These are phyloP conservation scores for Limnephilus lunatus DNA, from an alignment of 2,888 invertebrate genomes.

Conservation along the genomic window DNA sequence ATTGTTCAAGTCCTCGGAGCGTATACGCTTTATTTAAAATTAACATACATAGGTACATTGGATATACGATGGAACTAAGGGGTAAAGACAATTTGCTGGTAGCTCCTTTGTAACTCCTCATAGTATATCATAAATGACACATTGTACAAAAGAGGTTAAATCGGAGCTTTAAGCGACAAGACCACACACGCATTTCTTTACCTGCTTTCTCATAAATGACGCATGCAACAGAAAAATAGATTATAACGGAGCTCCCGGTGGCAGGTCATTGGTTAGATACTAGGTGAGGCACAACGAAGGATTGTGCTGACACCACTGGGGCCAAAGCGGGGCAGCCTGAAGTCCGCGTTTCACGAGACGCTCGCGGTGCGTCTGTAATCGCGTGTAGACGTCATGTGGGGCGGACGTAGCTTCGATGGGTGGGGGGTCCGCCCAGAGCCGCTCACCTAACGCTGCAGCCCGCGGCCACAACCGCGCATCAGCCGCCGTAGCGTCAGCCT, in stretches of 20 bases:
- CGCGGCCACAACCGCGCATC: constrained; percentile 91
- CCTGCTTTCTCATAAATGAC: not conserved
- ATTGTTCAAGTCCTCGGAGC: not conserved
- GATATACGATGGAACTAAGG: not conserved
- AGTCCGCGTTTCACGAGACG: constrained; percentile 81
- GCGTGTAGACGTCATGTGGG: constrained; percentile 82
- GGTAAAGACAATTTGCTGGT: not conserved
- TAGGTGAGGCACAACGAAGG: constrained; percentile 82
- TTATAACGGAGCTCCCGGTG: not conserved
- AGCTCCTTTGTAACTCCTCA: not conserved
- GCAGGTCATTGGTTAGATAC: not conserved
- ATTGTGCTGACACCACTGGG: constrained; percentile 87
- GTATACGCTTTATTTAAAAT: not conserved
- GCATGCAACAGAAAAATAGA: not conserved
- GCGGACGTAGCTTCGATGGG: constrained; percentile 74
- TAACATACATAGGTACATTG: not conserved
- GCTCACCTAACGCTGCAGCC: constrained; percentile 88
- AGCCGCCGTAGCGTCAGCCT: constrained; percentile 84
- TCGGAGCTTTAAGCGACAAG: too few species aligned
- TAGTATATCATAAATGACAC: not conserved
- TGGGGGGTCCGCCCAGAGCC: constrained; percentile 84
- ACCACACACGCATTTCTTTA: too few species aligned
- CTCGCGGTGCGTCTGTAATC: constrained; percentile 82
- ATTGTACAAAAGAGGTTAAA: too few species aligned
- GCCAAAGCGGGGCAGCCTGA: constrained; percentile 85